Percentiles rank a stretch among this genome's conserved stretches.
These are phyloP conservation scores for Acipenser ruthenus DNA, from an alignment of 2,797 vertebrate species.

Conservation along the genomic window DNA sequence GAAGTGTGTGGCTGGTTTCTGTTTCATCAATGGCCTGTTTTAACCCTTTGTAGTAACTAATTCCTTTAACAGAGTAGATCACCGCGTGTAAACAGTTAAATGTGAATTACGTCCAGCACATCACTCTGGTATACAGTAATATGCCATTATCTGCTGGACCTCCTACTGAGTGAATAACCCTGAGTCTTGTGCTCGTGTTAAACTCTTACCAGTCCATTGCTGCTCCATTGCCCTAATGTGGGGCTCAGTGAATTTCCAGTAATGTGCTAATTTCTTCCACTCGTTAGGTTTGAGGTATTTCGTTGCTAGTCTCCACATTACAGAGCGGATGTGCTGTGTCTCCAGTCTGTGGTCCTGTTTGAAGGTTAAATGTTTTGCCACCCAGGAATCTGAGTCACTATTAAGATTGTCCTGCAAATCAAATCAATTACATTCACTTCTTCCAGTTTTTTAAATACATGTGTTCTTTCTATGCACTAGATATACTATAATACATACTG, in stretches of 20 bases:
- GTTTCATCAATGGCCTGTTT: too few relatives aligned
- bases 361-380: slow-evolving; percentile 61
- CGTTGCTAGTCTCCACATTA: slow-evolving; percentile 79
- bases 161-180: neutral
- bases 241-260: slow-evolving; percentile 77
- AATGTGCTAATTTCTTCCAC: slow-evolving; percentile 78
- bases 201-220: slow-evolving; percentile 63
- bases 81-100: too few relatives aligned
- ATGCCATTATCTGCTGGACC: neutral
- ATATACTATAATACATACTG: too few relatives aligned
- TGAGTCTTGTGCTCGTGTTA: neutral
- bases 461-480: too few relatives aligned
- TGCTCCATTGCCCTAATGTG: slow-evolving; percentile 77
- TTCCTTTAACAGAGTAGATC: too few relatives aligned
- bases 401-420: slow-evolving; percentile 49
- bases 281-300: slow-evolving; percentile 65
- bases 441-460: too few relatives aligned
- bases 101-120: neutral
- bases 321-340: slow-evolving; percentile 73
- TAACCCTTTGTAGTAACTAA: too few relatives aligned
- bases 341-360: slow-evolving; percentile 74
- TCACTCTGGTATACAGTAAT: neutral
- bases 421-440: neutral
- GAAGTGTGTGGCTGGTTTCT: too few relatives aligned
- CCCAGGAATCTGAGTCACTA: slow-evolving; percentile 45